Percentiles rank a stretch among this genome's conserved stretches.
Evolutionary conservation across 2,888 invertebrate species (phyloP).

Genomic region (Agrochola circellaris): DNA sequence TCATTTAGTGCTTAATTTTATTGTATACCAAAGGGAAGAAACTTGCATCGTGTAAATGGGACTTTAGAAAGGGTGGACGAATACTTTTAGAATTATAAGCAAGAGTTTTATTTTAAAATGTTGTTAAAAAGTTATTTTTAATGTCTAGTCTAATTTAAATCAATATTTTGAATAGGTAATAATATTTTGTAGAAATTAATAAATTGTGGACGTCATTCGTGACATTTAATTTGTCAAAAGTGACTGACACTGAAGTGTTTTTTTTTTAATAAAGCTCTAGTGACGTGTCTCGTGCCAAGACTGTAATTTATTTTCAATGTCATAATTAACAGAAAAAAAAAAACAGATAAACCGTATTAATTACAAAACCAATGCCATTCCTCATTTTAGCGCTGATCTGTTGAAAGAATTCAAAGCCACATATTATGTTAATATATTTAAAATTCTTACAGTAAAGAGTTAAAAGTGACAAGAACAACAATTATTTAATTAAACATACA

Average conservation of each 20-base stretch:
- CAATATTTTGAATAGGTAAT: no score
- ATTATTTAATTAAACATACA: constrained; percentile 49
- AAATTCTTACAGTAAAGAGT: constrained; percentile 31
- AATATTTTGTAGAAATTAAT: neutral
- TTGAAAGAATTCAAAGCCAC: neutral
- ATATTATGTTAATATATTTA: constrained; percentile 23
- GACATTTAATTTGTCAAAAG: neutral
- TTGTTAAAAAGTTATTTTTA: no score
- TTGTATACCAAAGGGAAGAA: no score
- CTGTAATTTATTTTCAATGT: constrained; percentile 14
- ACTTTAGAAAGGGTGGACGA: no score
- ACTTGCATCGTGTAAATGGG: no score
- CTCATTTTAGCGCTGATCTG: constrained; percentile 17
- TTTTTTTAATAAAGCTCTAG: neutral
- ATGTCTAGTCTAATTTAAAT: no score
- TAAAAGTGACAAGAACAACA: constrained; percentile 26
- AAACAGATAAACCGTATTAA: neutral
- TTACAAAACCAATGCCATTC: constrained; percentile 23
- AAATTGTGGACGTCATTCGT: neutral
- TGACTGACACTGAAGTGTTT: neutral
- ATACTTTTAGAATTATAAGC: no score
- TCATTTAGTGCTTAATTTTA: no score
- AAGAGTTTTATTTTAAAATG: no score
- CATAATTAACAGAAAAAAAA: constrained; percentile 8
- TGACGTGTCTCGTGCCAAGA: neutral